A percentile compares a stretch with the other conserved stretches of the same genome.
Evolutionary conservation across 2,888 invertebrate genomes (phyloP).

Genomic region (Rhogogaster chlorosoma): DNA sequence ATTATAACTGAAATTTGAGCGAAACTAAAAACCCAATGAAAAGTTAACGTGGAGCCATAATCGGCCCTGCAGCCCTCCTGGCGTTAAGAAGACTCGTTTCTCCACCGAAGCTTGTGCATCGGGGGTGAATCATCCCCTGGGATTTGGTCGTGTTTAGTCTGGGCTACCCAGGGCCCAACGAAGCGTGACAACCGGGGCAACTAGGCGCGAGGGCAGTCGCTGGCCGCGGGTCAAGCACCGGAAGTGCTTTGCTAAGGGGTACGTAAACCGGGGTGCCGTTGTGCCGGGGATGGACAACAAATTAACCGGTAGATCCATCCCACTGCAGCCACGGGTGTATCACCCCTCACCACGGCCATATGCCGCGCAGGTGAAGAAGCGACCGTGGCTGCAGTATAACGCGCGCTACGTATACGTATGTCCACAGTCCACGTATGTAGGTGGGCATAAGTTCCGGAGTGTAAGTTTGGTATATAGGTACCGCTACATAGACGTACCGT

Average conservation of each 20-base stretch:
- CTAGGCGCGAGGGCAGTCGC: slow-evolving; percentile 35
- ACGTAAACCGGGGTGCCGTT: slow-evolving; percentile 57
- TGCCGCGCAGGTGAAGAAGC: slow-evolving; percentile 73
- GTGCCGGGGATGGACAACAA: slow-evolving; percentile 68
- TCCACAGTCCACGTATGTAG: not conserved
- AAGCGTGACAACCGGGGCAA: slow-evolving; percentile 48
- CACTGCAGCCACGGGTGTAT: slow-evolving; percentile 53
- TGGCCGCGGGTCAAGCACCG: slow-evolving; percentile 72
- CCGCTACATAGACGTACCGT: not conserved
- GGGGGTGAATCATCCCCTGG: slow-evolving; percentile 65
- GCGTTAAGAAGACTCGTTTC: not conserved
- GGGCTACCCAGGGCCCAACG: slow-evolving; percentile 50
- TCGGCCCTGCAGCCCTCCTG: not conserved
- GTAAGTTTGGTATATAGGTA: not conserved
- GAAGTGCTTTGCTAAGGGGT: slow-evolving; percentile 64
- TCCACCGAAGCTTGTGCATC: not conserved
- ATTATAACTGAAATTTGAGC: not conserved
- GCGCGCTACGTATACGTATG: not conserved
- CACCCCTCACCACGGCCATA: slow-evolving; percentile 66
- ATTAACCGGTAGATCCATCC: slow-evolving; percentile 67
- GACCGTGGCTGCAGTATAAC: not conserved
- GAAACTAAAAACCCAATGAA: not conserved
- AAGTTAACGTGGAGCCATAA: not conserved
- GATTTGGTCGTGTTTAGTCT: slow-evolving; percentile 64
- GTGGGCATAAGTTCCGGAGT: not conserved